These are phyloP conservation scores for Monopis laevigella DNA, from an alignment of 2,888 invertebrate genomes.

Conservation along the genomic window DNA sequence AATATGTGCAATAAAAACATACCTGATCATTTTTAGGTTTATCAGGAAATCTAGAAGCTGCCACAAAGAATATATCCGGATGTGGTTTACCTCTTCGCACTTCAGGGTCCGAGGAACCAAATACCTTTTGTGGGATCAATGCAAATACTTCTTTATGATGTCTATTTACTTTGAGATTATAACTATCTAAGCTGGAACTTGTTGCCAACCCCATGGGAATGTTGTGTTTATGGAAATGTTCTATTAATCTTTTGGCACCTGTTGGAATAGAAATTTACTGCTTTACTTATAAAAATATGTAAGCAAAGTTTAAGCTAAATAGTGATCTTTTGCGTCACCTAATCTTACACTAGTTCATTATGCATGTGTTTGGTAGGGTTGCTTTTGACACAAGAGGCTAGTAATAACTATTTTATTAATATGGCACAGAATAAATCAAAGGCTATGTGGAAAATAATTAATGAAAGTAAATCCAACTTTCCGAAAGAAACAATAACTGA, in stretches of 20 bases:
- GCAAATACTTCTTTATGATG: slow-evolving; percentile 73
- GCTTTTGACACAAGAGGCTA: too few relatives aligned
- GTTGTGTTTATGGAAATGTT: slow-evolving; percentile 75
- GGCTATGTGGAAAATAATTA: too few relatives aligned
- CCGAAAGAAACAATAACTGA: too few relatives aligned
- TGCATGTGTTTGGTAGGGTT: too few relatives aligned
- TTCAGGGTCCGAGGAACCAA: slow-evolving; percentile 84
- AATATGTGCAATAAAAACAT: slow-evolving; percentile 18
- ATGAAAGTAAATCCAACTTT: too few relatives aligned
- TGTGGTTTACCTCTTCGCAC: slow-evolving; percentile 87
- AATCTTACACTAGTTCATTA: too few relatives aligned
- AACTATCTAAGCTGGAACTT: slow-evolving; percentile 79
- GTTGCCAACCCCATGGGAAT: slow-evolving; percentile 89
- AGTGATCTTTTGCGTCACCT: too few relatives aligned
- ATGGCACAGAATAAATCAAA: too few relatives aligned
- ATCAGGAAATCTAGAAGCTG: slow-evolving; percentile 76
- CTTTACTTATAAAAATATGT: too few relatives aligned
- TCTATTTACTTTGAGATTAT: slow-evolving; percentile 72
- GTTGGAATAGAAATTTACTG: too few relatives aligned
- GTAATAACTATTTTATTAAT: too few relatives aligned
- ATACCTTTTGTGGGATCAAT: slow-evolving; percentile 77
- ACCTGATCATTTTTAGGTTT: slow-evolving; percentile 68
- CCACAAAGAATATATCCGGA: slow-evolving; percentile 87
- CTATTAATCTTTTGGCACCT: slow-evolving; percentile 81
- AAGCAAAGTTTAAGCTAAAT: too few relatives aligned